These are phyloP conservation scores for Olivierus martensii DNA, from an alignment of 1,140 invertebrate species.

Conservation along the genomic window DNA sequence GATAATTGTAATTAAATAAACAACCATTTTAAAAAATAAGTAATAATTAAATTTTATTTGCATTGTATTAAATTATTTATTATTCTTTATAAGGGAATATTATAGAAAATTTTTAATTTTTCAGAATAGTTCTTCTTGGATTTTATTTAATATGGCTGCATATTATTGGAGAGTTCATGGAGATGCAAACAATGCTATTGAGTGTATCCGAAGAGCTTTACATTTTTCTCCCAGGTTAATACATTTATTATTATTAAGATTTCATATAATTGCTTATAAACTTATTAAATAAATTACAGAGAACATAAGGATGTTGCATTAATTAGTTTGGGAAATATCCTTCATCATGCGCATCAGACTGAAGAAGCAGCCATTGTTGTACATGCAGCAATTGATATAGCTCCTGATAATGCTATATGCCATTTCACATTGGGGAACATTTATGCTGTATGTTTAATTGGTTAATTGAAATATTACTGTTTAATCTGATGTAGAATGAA, in stretches of 20 bases:
- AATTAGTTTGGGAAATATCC: slow-evolving; percentile 62
- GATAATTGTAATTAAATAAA: too few species aligned
- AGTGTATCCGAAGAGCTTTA: slow-evolving; percentile 62
- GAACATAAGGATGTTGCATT: slow-evolving; percentile 61
- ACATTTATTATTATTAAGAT: slow-evolving; percentile 3
- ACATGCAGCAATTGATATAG: slow-evolving; percentile 62
- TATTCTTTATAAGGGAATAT: background rate
- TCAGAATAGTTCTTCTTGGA: slow-evolving; percentile 61
- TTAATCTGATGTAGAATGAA: too few species aligned
- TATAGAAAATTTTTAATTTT: slow-evolving; percentile 10
- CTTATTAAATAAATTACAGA: slow-evolving; percentile 31
- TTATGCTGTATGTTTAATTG: slow-evolving; percentile 15
- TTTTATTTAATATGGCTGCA: slow-evolving; percentile 66
- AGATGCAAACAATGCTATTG: slow-evolving; percentile 57
- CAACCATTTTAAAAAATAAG: too few species aligned
- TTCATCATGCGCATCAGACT: slow-evolving; percentile 53
- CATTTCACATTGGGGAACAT: slow-evolving; percentile 54
- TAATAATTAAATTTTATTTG: too few species aligned
- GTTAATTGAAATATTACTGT: too few species aligned
- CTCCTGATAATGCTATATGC: slow-evolving; percentile 49
- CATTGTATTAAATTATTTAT: background rate
- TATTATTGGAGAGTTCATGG: slow-evolving; percentile 74
- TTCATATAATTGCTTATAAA: background rate
- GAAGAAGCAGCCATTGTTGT: slow-evolving; percentile 65
- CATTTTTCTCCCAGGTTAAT: slow-evolving; percentile 55